phyloP scores from a whole-genome alignment of 2,113 vertebrate species.

The Takifugu bimaculatus region DNA sequence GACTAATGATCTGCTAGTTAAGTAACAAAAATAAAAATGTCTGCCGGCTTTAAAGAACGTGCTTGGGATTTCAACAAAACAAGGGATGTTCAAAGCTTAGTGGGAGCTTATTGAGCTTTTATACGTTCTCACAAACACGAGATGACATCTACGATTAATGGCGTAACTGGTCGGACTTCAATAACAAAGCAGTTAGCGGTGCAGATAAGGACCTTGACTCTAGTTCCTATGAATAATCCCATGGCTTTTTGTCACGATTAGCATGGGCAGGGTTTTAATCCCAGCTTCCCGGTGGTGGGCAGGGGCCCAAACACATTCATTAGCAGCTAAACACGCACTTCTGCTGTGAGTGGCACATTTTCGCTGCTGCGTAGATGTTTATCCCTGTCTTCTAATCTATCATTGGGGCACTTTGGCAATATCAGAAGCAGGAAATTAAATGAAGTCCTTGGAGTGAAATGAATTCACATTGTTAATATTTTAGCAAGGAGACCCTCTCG shows the following conservation, averaged over 20 bases:
- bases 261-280: conserved; percentile 55
- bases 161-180: conserved; percentile 40
- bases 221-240: conserved; percentile 63
- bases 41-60: not conserved
- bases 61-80: conserved; percentile 17
- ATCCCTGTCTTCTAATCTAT: conserved; percentile 1
- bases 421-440: conserved; percentile 30
- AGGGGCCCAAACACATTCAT: conserved; percentile 32
- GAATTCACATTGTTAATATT: conserved; percentile 56
- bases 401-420: conserved; percentile 3
- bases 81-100: conserved; percentile 26
- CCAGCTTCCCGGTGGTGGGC: conserved; percentile 30
- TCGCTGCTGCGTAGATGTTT: not conserved
- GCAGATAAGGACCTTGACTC: conserved; percentile 64
- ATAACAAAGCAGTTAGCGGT: conserved; percentile 67
- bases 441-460: conserved; percentile 41
- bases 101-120: conserved; percentile 17
- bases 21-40: not conserved
- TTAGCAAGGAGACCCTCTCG: conserved; percentile 33
- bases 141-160: conserved; percentile 60
- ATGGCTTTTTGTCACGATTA: conserved; percentile 63
- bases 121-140: conserved; percentile 37
- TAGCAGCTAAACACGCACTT: conserved; percentile 40
- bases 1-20: conserved; percentile 2
- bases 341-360: conserved; percentile 14